These are phyloP conservation scores for Tachyglossus aculeatus DNA, from an alignment of 2,797 vertebrate species.

Conservation along the genomic window DNA sequence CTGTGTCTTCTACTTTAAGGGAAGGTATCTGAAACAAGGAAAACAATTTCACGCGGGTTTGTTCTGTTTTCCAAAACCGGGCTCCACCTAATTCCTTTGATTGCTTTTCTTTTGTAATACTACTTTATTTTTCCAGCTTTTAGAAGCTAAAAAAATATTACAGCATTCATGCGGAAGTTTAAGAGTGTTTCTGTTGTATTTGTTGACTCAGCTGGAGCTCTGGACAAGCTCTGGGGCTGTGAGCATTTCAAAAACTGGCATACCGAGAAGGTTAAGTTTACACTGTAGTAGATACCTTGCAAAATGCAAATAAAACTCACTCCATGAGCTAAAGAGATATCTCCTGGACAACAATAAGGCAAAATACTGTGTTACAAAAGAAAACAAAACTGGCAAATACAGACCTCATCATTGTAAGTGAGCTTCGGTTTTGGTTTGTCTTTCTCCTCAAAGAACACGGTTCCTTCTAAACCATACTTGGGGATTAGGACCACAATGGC, in stretches of 20 bases:
- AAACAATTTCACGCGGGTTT: slow-evolving; percentile 40
- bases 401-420: slow-evolving; percentile 88
- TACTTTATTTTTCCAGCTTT: not conserved
- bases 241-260: too few species aligned
- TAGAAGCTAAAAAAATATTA: slow-evolving; percentile 9
- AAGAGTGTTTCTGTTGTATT: too few species aligned
- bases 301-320: too few species aligned
- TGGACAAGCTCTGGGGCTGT: too few species aligned
- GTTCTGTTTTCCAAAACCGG: not conserved
- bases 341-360: too few species aligned
- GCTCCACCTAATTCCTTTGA: not conserved
- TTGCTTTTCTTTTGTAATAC: not conserved
- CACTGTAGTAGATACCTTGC: too few species aligned
- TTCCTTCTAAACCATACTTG: slow-evolving; percentile 95
- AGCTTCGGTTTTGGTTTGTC: slow-evolving; percentile 81
- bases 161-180: slow-evolving; percentile 13
- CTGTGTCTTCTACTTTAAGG: slow-evolving; percentile 85
- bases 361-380: not conserved
- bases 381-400: not conserved
- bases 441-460: slow-evolving; percentile 93
- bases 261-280: too few species aligned
- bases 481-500: slow-evolving; percentile 97
- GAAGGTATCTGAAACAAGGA: slow-evolving; percentile 79
- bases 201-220: too few species aligned
- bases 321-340: too few species aligned